Evolutionary conservation across 2,797 vertebrate species (phyloP).

Genomic region (Buphagus erythrorhynchus): DNA sequence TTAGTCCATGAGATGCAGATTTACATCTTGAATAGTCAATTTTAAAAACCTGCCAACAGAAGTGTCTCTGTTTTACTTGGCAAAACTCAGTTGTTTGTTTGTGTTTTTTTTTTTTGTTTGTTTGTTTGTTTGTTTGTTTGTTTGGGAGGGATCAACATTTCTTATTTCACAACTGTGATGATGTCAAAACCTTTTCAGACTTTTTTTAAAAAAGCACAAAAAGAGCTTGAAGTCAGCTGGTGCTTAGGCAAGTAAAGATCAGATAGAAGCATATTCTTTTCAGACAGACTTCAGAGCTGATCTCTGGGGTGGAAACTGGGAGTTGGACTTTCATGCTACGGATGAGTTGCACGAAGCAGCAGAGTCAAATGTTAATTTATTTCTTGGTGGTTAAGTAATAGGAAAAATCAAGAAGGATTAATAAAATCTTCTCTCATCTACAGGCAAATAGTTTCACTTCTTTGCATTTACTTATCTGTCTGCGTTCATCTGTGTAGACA

Average conservation of each 20-base stretch:
- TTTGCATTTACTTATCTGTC: conserved; percentile 20
- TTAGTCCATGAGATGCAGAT: neutral
- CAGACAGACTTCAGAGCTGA: neutral
- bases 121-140: neutral
- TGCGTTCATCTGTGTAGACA: conserved; percentile 14
- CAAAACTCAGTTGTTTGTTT: neutral
- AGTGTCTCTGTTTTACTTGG: neutral
- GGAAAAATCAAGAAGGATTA: conserved; percentile 13
- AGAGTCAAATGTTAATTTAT: conserved; percentile 27
- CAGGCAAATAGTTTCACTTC: conserved; percentile 28
- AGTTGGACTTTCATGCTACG: neutral
- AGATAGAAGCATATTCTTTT: neutral
- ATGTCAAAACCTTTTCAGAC: conserved; percentile 4
- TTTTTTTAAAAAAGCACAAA: neutral
- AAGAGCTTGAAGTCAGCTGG: neutral
- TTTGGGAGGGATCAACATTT: neutral
- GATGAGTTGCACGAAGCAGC: neutral
- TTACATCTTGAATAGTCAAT: neutral
- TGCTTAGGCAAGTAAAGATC: conserved; percentile 6
- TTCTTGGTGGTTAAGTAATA: neutral
- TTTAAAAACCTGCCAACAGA: neutral
- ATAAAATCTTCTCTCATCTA: conserved; percentile 23
- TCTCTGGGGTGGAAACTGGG: conserved; percentile 1
- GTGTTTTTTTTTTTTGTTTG: neutral
- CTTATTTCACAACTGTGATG: neutral